Evolutionary conservation across 2,888 invertebrate species (phyloP).

Genomic region (Lamellibrachia columna): DNA sequence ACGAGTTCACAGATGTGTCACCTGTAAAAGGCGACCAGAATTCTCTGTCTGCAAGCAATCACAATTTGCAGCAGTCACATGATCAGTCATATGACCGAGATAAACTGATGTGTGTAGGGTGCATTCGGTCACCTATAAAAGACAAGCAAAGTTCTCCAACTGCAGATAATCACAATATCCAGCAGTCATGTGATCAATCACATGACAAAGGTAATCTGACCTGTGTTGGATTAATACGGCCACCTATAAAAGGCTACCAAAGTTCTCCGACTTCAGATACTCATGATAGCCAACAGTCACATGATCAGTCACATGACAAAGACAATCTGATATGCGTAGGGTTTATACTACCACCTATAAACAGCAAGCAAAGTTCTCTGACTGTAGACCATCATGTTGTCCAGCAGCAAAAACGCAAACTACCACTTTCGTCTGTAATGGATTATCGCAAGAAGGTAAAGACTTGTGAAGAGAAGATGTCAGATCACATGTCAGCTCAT

Average conservation of each 20-base stretch:
- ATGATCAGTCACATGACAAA: not conserved
- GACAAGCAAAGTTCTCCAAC: not conserved
- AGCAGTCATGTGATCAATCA: not conserved
- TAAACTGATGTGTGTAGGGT: not conserved
- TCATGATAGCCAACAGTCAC: not conserved
- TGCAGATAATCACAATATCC: not conserved
- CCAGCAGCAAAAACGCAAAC: no score
- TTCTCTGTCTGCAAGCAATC: not conserved
- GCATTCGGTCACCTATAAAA: not conserved
- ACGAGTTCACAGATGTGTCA: not conserved
- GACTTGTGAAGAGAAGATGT: no score
- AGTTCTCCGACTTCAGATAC: not conserved
- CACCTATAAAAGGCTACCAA: not conserved
- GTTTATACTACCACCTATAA: not conserved
- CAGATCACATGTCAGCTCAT: no score
- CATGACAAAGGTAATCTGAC: not conserved
- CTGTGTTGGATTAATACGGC: not conserved
- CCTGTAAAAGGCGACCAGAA: not conserved
- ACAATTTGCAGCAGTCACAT: not conserved
- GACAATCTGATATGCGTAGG: not conserved
- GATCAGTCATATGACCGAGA: not conserved
- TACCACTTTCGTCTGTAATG: no score
- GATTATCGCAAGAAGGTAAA: no score
- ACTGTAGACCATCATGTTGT: no score
- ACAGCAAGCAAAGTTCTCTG: no score